Base-by-base conservation (phyloP, 1,140 invertebrate genomes). In the Heliconius nattereri region DNA sequence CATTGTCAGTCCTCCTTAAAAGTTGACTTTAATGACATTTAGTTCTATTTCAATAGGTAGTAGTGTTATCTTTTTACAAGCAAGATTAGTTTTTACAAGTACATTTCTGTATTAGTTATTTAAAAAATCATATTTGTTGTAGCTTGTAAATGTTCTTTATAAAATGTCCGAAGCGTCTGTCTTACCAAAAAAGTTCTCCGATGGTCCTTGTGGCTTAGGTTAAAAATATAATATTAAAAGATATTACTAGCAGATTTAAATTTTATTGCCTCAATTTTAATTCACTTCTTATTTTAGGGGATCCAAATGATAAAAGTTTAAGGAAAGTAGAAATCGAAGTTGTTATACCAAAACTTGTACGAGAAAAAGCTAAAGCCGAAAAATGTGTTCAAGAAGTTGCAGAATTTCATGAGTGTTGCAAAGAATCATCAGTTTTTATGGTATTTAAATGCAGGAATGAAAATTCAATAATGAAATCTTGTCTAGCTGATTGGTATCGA, bases 271-370 rank as follows among this genome's bases (percentile, higher is more conserved):
- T 66, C 29, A 29, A 52, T 19, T 66, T 66, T 29, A 20, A 72
- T 20, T 40, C 0, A 37, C 2, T 95, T 37, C 0, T 72, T 35
- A 9, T 72, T 95, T 20, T 83, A 98, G 98, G 98, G 79, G 98
- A 99, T 95, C 98, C 98, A 13, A 94, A 98, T 87, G 98, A 98
- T 90, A 95, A 85, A 85, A 94, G 88, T n/a, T 91, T 99, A 72
- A 95, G 98, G 87, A 98, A 96, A 95, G 97, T 98, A 2, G 98
- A 99, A 94, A 93, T 91, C 60, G 97, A 98, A 87, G 96, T 99
- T 66, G 85, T 98, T 66, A 97, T 99, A 91, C 97, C 98, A 2
- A 97, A 98, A 93, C 96, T 97, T 89, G 97, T 99, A 94, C 95
- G 98, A 83, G 97, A 98, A 71, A 97, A 96, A 89, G 96, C 98